These are phyloP conservation scores for Neosilurus hyrtlii DNA, from an alignment of 2,797 vertebrate genomes.

Conservation along the genomic window DNA sequence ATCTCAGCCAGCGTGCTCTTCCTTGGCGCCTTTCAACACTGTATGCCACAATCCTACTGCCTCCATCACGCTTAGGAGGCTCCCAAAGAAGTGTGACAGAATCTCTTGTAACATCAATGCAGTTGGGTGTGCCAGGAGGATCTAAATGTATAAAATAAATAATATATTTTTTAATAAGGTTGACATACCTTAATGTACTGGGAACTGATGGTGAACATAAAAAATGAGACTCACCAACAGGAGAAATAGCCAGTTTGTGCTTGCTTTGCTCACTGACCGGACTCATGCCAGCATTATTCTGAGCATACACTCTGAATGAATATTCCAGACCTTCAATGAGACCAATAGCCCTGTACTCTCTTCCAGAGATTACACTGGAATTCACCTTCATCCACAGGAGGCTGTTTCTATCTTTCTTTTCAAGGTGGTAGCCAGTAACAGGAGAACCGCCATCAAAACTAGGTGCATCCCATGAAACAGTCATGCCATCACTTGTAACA, in stretches of 20 bases:
- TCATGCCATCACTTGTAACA: slow-evolving; percentile 92
- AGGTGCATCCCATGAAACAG: slow-evolving; percentile 91
- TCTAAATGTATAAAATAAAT: slow-evolving; percentile 69
- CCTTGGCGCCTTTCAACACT: slow-evolving; percentile 95
- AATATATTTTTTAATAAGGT: background rate
- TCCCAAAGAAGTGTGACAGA: slow-evolving; percentile 95
- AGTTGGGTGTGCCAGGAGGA: slow-evolving; percentile 92
- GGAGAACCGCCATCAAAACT: slow-evolving; percentile 92
- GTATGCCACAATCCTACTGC: slow-evolving; percentile 95
- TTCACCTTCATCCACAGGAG: slow-evolving; percentile 95
- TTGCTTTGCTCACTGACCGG: slow-evolving; percentile 92
- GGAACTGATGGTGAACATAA: slow-evolving; percentile 6
- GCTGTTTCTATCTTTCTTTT: slow-evolving; percentile 98
- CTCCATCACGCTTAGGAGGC: slow-evolving; percentile 87
- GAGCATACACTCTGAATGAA: slow-evolving; percentile 90
- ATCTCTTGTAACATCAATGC: slow-evolving; percentile 95
- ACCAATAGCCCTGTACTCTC: slow-evolving; percentile 89
- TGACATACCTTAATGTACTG: background rate
- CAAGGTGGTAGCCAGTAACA: slow-evolving; percentile 90
- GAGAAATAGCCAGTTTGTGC: slow-evolving; percentile 90
- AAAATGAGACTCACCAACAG: slow-evolving; percentile 86
- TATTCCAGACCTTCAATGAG: slow-evolving; percentile 95
- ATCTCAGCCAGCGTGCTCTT: slow-evolving; percentile 87
- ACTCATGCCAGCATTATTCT: slow-evolving; percentile 94
- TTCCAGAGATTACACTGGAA: slow-evolving; percentile 83